Evolutionary conservation across 2,113 vertebrate species (phyloP).

Genomic region (Burhinus bistriatus): DNA sequence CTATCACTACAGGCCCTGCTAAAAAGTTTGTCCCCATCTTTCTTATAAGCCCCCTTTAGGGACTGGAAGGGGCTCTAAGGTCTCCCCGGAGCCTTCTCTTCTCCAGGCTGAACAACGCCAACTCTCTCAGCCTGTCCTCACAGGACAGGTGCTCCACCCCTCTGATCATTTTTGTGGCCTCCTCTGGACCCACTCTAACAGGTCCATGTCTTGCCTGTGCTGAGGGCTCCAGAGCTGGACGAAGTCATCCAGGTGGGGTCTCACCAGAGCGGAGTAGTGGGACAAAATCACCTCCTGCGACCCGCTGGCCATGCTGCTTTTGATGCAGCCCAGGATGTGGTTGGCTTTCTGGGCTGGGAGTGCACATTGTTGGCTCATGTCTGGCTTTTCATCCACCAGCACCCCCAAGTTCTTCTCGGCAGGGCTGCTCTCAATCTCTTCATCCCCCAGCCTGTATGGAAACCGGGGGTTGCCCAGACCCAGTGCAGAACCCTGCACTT

Average conservation of each 20-base stretch:
- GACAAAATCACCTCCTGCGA: neutral
- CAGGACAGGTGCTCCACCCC: neutral
- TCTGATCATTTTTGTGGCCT: neutral
- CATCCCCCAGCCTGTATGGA: neutral
- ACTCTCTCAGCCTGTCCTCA: neutral
- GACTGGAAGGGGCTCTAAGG: neutral
- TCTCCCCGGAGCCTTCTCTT: neutral
- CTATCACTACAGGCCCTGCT: neutral
- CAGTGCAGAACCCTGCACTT: neutral
- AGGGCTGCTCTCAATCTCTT: neutral
- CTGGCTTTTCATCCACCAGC: neutral
- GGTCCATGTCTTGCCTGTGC: neutral
- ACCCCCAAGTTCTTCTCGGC: neutral
- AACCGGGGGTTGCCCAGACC: rapidly evolving
- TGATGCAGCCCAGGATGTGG: neutral
- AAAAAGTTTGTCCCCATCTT: neutral
- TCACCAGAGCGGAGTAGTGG: neutral
- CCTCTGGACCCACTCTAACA: neutral
- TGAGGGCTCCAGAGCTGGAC: neutral
- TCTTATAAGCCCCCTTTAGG: neutral
- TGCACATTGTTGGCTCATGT: neutral
- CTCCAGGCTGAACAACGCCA: neutral
- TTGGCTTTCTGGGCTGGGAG: neutral
- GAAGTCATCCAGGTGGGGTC: neutral
- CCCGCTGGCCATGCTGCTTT: neutral